Base-by-base conservation (phyloP, 2,113 vertebrate species). In the Centrocercus urophasianus region DNA sequence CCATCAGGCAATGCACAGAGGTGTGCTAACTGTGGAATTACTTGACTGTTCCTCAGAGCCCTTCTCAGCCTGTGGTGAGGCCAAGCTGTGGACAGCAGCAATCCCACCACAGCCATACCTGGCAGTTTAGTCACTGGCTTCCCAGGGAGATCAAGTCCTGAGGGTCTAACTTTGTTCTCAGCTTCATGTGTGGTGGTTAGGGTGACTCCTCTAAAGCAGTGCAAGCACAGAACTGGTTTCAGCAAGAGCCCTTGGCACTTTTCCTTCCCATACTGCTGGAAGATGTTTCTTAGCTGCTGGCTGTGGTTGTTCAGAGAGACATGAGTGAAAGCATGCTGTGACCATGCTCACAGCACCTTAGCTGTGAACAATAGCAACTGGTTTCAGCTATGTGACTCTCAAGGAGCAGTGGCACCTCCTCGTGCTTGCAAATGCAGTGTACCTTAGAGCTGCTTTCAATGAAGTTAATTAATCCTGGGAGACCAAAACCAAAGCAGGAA, bases 41-140 rank as follows among this genome's bases (percentile, higher is more conserved):
- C 47, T 73, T 8, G 19, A 42, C 32, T 38, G 48, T n/a, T 65
- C 42, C 48, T 14, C 4, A 5, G 45, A 71, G 34, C 32, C 24
- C 16, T 4, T 7, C 3, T 77, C 52, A 75, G 73, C 65, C 56
- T 63, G 21, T 18, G 32, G 0, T 11, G 1, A 1, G 13, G 61
- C 43, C 1, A 6, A 74, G 56, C 86, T 57, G 34, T 8, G 59
- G 76, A 73, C 45, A 32, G 72, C 86, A 71, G 64, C 47, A 27
- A 5, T 72, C 73, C 64, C 70, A 88, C 80, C 8, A 0, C 90
- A 90, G 13, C 76, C 69, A 81, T 93, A 95, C 90, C 92, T 83
- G 10, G 2, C 76, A 40, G 42, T 86, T 95, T 95, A 92, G 60
- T 95, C 93, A 96, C 69, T 15, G 73, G 7, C 76, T 92, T 95